Conservation (phyloP, 1,140 invertebrate genomes). For the Kradibia gibbosae region DNA sequence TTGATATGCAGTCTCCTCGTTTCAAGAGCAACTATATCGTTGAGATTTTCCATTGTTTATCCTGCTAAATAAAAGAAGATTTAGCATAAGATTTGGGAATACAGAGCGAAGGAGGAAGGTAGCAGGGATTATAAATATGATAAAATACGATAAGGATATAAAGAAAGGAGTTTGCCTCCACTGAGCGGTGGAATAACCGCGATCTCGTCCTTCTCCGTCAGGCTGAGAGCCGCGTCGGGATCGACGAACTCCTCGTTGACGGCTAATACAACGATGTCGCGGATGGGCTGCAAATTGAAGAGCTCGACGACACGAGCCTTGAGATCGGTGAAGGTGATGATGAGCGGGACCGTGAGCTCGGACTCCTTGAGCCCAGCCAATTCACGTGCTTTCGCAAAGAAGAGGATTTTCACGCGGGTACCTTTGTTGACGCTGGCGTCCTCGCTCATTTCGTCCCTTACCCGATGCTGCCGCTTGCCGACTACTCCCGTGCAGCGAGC, state of each 20-base stretch:
- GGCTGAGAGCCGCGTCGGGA: constrained; percentile 70
- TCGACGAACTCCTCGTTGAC: constrained; percentile 84
- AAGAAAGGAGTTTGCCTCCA: constrained; percentile 76
- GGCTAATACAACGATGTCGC: constrained; percentile 82
- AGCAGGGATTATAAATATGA: too few species aligned
- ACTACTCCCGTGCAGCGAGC: background rate
- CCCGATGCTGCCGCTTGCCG: too few species aligned
- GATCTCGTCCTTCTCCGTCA: constrained; percentile 82
- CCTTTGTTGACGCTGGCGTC: background rate
- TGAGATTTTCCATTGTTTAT: constrained; percentile 68
- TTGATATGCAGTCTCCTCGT: constrained; percentile 80
- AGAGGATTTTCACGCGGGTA: constrained; percentile 79
- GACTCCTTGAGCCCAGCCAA: constrained; percentile 77
- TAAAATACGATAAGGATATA: too few species aligned
- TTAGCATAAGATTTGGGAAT: background rate
- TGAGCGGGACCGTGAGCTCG: constrained; percentile 70
- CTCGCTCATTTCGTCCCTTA: constrained; percentile 20
- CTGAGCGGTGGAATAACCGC: constrained; percentile 91
- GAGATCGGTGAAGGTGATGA: constrained; percentile 75
- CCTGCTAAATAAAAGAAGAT: constrained; percentile 56
- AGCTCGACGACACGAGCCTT: constrained; percentile 74
- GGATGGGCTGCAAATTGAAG: constrained; percentile 80
- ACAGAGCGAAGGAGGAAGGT: too few species aligned
- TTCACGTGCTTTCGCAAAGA: constrained; percentile 91
- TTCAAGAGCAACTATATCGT: constrained; percentile 77